phyloP scores from a whole-genome alignment of 2,113 vertebrate species.

The Caranx melampygus region DNA sequence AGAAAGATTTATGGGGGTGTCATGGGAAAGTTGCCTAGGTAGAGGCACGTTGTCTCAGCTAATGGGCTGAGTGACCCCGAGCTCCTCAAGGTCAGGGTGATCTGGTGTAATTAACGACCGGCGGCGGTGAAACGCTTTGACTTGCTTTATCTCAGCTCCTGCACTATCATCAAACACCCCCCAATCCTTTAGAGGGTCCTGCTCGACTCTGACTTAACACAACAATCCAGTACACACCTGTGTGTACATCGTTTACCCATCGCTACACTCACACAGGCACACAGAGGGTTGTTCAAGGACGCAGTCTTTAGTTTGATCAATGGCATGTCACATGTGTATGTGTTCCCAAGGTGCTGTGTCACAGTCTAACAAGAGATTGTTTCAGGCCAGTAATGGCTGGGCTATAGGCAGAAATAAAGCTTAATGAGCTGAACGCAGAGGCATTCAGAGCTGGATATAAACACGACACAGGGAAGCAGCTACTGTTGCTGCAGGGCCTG shows the following conservation, averaged over 20 bases:
- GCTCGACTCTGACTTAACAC: slow-evolving; percentile 25
- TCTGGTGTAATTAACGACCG: slow-evolving; percentile 59
- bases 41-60: slow-evolving; percentile 53
- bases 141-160: slow-evolving; percentile 54
- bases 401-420: slow-evolving; percentile 28
- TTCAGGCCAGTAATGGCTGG: slow-evolving; percentile 37
- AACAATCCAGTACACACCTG: slow-evolving; percentile 38
- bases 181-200: slow-evolving; percentile 34
- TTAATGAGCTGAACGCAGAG: slow-evolving; percentile 42
- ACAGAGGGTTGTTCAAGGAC: slow-evolving; percentile 62
- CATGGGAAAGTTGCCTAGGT: slow-evolving; percentile 64
- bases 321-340: slow-evolving; percentile 50
- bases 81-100: slow-evolving; percentile 58
- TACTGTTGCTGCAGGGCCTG: slow-evolving; percentile 4
- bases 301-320: slow-evolving; percentile 52
- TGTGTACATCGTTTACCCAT: slow-evolving; percentile 13
- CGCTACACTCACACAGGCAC: slow-evolving; percentile 10
- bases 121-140: slow-evolving; percentile 22
- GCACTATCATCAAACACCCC: slow-evolving; percentile 56
- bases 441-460: slow-evolving; percentile 43
- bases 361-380: slow-evolving; percentile 45
- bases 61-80: slow-evolving; percentile 63
- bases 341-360: slow-evolving; percentile 62
- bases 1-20: slow-evolving; percentile 65
- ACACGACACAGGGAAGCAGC: slow-evolving; percentile 16